Percentiles rank a stretch among this genome's conserved stretches.
phyloP scores from a whole-genome alignment of 1,140 invertebrate species.

The Mizuhopecten yessoensis region DNA sequence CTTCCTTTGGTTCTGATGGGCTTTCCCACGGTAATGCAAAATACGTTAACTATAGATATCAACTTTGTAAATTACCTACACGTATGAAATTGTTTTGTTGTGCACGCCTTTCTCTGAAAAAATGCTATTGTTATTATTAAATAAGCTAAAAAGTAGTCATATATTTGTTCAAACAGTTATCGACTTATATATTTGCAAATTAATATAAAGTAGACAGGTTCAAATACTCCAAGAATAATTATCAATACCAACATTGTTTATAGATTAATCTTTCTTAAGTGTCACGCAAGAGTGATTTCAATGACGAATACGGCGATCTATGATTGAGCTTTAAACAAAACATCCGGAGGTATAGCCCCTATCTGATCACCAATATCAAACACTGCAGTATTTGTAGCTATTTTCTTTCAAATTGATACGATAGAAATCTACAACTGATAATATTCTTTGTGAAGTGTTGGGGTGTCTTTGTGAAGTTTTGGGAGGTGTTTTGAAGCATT shows the following conservation, averaged over 20 bases:
- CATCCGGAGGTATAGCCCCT: background rate
- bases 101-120: too few relatives aligned
- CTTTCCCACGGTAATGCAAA: too few relatives aligned
- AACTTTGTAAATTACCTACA: too few relatives aligned
- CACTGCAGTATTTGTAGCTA: background rate
- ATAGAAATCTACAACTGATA: background rate
- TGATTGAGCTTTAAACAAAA: background rate
- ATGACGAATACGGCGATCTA: background rate
- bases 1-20: too few relatives aligned
- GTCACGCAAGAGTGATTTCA: background rate
- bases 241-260: background rate
- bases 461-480: background rate
- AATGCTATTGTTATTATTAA: too few relatives aligned
- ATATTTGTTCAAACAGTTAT: too few relatives aligned
- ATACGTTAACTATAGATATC: too few relatives aligned
- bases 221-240: background rate
- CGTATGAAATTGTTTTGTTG: too few relatives aligned
- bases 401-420: background rate
- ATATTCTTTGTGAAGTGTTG: background rate
- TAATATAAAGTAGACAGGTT: too few relatives aligned
- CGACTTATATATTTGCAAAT: too few relatives aligned
- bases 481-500: background rate
- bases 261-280: background rate
- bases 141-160: too few relatives aligned
- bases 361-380: background rate